Base-by-base conservation (phyloP, 1,140 invertebrate genomes). In the Pemphigus obesinymphae region DNA sequence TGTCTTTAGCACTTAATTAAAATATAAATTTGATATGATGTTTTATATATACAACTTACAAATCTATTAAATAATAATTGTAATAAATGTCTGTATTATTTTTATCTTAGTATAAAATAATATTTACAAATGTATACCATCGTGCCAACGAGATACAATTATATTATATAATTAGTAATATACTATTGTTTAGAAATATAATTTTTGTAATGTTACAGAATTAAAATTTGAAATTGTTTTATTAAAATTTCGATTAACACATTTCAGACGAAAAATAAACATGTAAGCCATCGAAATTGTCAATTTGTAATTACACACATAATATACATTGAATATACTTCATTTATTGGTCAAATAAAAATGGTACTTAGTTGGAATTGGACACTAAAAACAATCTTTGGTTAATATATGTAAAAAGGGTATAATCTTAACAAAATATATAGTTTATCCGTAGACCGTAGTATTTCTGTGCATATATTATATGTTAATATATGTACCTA, bases 11-110 rank as follows among this genome's bases (percentile, higher is more conserved):
- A 45, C 40, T 70, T 70, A 50, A n/a, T 34, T 50, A 26, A 26
- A 70, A 70, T 43, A 73, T 50, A 73, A 70, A 73, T 73, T 73
- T 73, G 70, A 73, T 73, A 73, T 73, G 70, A 73, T 73, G 45
- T 73, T 48, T 73, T 73, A 50, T 73, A 73, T 10, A 17, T 73
- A 73, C 50, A 73, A 34, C 70, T 73, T 73, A 73, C 8, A 31
- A 17, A 34, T 10, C 15, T 73, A 73, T 73, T 48, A n/a, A 50
- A 73, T 73, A 50, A n/a, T 73, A 50, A 73, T 31, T 11, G 31
- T 50, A n/a, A 20, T 50, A 31, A 73, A 73, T 50, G 26, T 73
- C 70, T 73, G 50, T 26, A 50, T 34, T 29, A 48, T 72, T 31
- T 48, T 72, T 48, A 48, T 72, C 2, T 11, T n/a, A 20, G 15